phyloP scores from a whole-genome alignment of 2,797 vertebrate species.

The Champsocephalus esox region DNA sequence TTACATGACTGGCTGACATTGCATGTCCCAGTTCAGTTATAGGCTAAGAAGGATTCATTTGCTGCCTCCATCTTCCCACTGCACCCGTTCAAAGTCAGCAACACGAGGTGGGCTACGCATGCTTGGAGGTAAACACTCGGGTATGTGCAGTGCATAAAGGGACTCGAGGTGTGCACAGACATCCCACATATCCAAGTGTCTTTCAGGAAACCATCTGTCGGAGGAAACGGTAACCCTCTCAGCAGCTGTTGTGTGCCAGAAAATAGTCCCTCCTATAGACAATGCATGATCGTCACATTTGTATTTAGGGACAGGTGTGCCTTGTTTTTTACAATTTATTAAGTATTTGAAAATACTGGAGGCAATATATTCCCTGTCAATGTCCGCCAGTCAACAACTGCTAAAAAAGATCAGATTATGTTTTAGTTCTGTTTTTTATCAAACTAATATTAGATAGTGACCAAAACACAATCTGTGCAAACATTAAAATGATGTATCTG shows the following conservation, averaged over 20 bases:
- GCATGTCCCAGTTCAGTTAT: constrained; percentile 68
- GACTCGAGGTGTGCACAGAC: constrained; percentile 24
- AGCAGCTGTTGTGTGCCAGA: constrained; percentile 14
- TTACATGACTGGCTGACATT: constrained; percentile 70
- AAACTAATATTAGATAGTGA: neutral
- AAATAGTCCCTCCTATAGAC: neutral
- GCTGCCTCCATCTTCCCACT: constrained; percentile 36
- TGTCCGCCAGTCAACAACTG: too few relatives aligned
- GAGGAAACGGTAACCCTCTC: neutral
- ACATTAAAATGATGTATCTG: neutral
- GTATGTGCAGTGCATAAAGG: constrained; percentile 26
- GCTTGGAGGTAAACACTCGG: constrained; percentile 37
- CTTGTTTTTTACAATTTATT: neutral
- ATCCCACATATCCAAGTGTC: constrained; percentile 27
- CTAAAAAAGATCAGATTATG: neutral
- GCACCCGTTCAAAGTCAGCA: constrained; percentile 24
- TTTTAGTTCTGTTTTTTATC: neutral
- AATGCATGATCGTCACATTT: neutral
- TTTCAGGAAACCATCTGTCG: constrained; percentile 30
- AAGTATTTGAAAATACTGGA: neutral
- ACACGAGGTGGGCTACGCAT: constrained; percentile 12
- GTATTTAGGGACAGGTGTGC: neutral
- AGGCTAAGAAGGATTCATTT: constrained; percentile 64
- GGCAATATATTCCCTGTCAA: too few relatives aligned
- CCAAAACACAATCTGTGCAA: neutral